Evolutionary conservation across 2,888 invertebrate species (phyloP).

Genomic region (Drosophila histrio): DNA sequence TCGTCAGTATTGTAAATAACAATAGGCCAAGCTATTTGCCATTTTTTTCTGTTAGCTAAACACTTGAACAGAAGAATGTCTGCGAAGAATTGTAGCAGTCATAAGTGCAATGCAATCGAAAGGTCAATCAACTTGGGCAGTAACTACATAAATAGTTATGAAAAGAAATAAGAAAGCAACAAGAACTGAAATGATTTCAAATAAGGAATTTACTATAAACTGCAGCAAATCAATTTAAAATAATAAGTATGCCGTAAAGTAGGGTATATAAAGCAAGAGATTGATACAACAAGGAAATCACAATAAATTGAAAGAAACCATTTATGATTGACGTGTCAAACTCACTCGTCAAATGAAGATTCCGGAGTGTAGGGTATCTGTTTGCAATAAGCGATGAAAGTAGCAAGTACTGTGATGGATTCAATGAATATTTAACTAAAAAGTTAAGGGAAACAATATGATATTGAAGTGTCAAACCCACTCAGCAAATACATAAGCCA

Average conservation of each 20-base stretch:
- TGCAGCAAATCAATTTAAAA: neutral
- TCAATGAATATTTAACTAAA: no score
- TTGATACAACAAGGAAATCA: neutral
- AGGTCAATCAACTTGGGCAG: constrained; percentile 1
- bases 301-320: neutral
- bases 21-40: constrained; percentile 1
- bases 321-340: neutral
- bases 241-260: neutral
- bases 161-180: neutral
- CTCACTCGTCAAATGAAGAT: neutral
- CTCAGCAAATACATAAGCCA: neutral
- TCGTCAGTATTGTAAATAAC: constrained; percentile 11
- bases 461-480: neutral
- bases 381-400: neutral
- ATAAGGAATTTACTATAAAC: neutral
- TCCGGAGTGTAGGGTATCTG: neutral
- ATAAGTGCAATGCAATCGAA: neutral
- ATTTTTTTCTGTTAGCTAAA: neutral
- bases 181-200: neutral
- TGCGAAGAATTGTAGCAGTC: neutral
- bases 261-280: neutral
- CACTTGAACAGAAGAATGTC: constrained; percentile 1
- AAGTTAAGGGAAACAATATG: neutral
- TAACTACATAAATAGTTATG: neutral
- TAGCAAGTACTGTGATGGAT: no score